Evolutionary conservation across 2,888 invertebrate species (phyloP), one percentile per base, ranked within the genome.

Genomic region (Pyrocoelia pectoralis): DNA sequence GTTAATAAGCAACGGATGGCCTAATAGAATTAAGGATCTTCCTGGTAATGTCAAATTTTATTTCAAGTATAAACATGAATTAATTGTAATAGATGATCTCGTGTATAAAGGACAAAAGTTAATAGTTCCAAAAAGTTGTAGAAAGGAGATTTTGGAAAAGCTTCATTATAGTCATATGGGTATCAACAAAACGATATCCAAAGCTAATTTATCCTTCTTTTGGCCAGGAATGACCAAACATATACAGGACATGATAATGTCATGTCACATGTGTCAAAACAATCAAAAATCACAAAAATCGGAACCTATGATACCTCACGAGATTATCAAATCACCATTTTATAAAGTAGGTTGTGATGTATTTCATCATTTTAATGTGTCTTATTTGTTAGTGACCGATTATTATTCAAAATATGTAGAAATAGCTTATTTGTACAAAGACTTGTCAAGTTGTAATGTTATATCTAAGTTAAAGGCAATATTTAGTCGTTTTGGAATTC

Each of bases 131-230:
- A 57, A 56, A 49, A 18, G n/a, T 41, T 24, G 56, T 3, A 43
- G 65, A 17, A 60, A 54, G 14, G 58, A 67, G 24, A 57, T 69
- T 28, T 28, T 65, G 12, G 33, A 28, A 6, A 65, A 54, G 24
- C 17, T 67, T 43, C 66, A 68, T 57, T 51, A 54, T 57, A 48
- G 53, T 52, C 62, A 68, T 38, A 17, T 28, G 19, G 64, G 66
- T 19, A 33, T 61, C 6, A 65, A 12, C 1, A 67, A 63, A 62
- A 43, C 46, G 1, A 53, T 61, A 13, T 10, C 50, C 24, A 61
- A 48, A 54, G 62, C 67, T 24, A 60, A 65, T 13, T 28, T 41
- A 43, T 56, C 61, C 13, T 60, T 68, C 17, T 40, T 12, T 40
- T 40, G 40, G 40, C 40, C 13, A 12, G 40, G n/a, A 40, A 40